These are phyloP conservation scores for Procavia capensis DNA, from an alignment of 2,113 vertebrate species.

Conservation along the genomic window DNA sequence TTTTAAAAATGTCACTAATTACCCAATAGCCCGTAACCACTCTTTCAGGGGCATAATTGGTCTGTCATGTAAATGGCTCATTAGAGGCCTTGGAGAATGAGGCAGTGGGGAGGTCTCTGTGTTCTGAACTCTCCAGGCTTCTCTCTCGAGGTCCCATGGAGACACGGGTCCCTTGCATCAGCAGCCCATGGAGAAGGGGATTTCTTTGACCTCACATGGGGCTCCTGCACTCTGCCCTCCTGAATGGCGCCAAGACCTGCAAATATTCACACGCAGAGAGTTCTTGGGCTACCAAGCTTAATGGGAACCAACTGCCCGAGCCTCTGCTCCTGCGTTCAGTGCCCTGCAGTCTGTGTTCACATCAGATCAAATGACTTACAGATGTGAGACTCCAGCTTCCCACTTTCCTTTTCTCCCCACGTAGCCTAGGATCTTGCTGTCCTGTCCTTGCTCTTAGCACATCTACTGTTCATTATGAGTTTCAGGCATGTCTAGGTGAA, in stretches of 20 bases:
- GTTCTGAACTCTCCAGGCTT: not conserved
- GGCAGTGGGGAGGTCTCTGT: not conserved
- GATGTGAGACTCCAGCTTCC: not conserved
- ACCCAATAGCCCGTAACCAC: constrained; percentile 56
- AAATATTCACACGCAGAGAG: not conserved
- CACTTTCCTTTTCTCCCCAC: not conserved
- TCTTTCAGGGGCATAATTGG: constrained; percentile 66
- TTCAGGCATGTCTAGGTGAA: not conserved
- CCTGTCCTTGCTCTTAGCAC: not conserved
- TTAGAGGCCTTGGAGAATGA: constrained; percentile 48
- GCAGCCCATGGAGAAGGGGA: constrained; percentile 11
- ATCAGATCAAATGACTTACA: constrained; percentile 66
- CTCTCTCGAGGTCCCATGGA: not conserved
- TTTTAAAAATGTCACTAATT: constrained; percentile 79
- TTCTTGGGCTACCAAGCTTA: constrained; percentile 51
- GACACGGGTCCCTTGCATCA: not conserved
- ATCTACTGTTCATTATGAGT: rapidly evolving
- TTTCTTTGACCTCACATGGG: not conserved
- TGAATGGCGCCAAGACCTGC: not conserved
- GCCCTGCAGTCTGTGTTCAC: not conserved
- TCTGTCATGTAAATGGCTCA: constrained; percentile 68
- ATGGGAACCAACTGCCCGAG: constrained; percentile 70
- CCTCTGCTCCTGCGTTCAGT: not conserved
- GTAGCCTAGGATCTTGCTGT: rapidly evolving
- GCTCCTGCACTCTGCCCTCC: not conserved